Base-by-base conservation (phyloP, 2,797 vertebrate species). In the Urosaurus nigricauda region DNA sequence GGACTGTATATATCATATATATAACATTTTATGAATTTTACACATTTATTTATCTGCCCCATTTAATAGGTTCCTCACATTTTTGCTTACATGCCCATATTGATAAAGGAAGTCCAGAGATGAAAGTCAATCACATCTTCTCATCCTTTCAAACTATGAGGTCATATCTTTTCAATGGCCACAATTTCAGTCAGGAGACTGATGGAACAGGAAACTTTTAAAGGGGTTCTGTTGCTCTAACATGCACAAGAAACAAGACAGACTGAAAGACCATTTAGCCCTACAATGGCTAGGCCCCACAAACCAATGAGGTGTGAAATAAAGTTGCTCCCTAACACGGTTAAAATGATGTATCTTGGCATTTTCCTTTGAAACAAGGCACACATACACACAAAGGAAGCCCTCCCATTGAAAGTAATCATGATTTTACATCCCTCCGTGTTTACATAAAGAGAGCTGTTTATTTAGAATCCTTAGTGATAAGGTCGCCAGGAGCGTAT, bases 361-460 rank as follows among this genome's bases (percentile, higher is more conserved):
- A 92, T 96, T 97, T 94, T 16, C 0, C 94, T 96, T 94, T 96
- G 93, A 96, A 95, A 96, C 0, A 63, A 94, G 90, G 93, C 95
- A 92, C 90, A 91, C 95, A 96, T 94, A 43, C 7, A 65, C 26
- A 37, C 95, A 96, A 94, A 91, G 91, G 94, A 95, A 95, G 93
- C 92, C 90, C 96, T 96, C 93, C 91, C 91, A 95, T 96, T 97
- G 96, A 97, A 97, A 96, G 96, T 96, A 97, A 97, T 97, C 97
- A 96, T 93, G 92, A 96, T 94, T 97, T 96, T 97, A 93, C 96
- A 96, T 96, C 95, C 96, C 92, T 93, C 83, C 35, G 90, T 97
- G 96, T 97, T 97, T 97, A 97, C 97, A 97, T 97, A 97, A 97
- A 96, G 95, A 87, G 97, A 96, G 95, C 93, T 97, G 96, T 97